Evolutionary conservation across 2,888 invertebrate genomes (phyloP).

Genomic region (Andrena chrysosceles): DNA sequence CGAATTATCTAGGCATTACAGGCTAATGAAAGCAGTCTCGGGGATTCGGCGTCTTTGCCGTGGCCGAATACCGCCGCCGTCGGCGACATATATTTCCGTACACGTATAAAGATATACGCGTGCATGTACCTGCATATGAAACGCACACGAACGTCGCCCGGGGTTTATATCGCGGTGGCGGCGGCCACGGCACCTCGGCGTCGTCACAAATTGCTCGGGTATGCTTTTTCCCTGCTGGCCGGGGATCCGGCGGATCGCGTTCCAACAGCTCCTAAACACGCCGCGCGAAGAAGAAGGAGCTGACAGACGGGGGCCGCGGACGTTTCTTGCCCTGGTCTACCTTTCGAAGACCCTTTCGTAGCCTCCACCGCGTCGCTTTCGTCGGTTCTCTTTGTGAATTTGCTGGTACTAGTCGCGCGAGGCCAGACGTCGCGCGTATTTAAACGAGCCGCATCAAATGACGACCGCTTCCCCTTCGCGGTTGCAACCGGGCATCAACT

Average conservation of each 20-base stretch:
- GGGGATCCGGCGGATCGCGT: conserved; percentile 73
- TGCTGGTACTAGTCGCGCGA: background rate
- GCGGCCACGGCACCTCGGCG: conserved; percentile 74
- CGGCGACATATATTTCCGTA: conserved; percentile 60
- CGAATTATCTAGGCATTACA: conserved; percentile 83
- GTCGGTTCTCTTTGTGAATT: conserved; percentile 58
- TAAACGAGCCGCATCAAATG: conserved; percentile 52
- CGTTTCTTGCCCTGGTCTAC: conserved; percentile 42
- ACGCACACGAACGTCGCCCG: conserved; percentile 37
- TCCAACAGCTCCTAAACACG: conserved; percentile 80
- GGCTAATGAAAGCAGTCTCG: conserved; percentile 80
- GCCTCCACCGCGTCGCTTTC: conserved; percentile 23
- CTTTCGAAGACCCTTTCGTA: background rate
- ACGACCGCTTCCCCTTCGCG: conserved; percentile 11
- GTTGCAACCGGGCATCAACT: no score
- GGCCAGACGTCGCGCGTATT: conserved; percentile 35
- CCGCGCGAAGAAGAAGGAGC: conserved; percentile 63
- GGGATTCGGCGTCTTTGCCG: conserved; percentile 53
- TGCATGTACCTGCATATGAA: conserved; percentile 25
- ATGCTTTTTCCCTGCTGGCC: conserved; percentile 76
- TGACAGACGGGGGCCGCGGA: conserved; percentile 30
- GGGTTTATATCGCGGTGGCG: conserved; percentile 51
- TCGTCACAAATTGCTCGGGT: conserved; percentile 79
- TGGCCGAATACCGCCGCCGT: conserved; percentile 50
- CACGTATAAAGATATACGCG: conserved; percentile 69